phyloP scores from a whole-genome alignment of 2,113 vertebrate genomes.

The Pachyramphus minor region DNA sequence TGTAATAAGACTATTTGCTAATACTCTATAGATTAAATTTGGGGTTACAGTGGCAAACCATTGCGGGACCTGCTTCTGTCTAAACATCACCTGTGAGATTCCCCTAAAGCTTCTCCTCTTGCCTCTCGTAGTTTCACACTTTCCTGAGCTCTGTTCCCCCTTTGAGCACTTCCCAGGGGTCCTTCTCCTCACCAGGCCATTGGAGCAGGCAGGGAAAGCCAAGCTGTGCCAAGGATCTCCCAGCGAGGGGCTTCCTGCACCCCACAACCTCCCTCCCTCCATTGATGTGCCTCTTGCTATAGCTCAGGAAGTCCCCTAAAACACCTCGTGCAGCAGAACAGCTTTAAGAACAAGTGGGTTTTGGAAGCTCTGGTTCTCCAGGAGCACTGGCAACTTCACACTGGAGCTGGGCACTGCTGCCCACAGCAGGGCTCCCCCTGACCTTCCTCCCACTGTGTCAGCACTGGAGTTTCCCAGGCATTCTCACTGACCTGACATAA shows the following conservation, averaged over 20 bases:
- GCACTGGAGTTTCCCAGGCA: neutral
- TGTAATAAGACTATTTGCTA: neutral
- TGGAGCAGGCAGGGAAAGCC: neutral
- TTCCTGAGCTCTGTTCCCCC: neutral
- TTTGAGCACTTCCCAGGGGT: neutral
- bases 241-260: neutral
- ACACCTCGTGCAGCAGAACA: neutral
- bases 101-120: neutral
- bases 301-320: rapidly evolving
- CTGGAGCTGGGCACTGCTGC: neutral
- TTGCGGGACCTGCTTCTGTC: neutral
- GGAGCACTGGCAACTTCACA: neutral
- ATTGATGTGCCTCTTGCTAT: neutral
- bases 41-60: neutral
- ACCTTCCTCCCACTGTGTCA: neutral
- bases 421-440: neutral
- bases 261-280: neutral
- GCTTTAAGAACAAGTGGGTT: neutral
- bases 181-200: neutral
- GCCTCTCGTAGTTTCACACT: neutral
- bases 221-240: neutral
- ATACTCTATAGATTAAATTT: neutral
- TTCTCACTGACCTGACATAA: neutral
- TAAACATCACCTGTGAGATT: neutral
- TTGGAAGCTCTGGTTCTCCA: neutral